phyloP scores from a whole-genome alignment of 1,140 invertebrate genomes.

The Apolygus lucorum region DNA sequence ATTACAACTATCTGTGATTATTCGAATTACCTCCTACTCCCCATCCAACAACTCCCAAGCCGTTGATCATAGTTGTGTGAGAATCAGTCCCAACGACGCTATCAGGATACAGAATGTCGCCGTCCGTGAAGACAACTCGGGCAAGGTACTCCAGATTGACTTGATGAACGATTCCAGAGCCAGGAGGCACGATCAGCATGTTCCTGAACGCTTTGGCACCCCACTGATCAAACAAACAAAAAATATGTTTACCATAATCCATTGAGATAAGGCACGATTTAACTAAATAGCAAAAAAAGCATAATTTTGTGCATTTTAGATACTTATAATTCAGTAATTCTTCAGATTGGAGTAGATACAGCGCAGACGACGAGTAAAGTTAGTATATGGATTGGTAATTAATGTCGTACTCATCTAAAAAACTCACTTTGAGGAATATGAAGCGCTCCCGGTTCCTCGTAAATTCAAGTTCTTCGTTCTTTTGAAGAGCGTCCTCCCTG shows the following conservation, averaged over 20 bases:
- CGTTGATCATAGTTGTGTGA: constrained; percentile 99
- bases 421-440: constrained; percentile 77
- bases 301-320: too few species aligned
- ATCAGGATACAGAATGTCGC: constrained; percentile 75
- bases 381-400: neutral
- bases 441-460: constrained; percentile 94
- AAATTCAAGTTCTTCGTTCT: constrained; percentile 94
- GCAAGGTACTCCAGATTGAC: constrained; percentile 95
- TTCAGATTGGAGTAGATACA: too few species aligned
- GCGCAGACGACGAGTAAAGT: too few species aligned
- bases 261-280: too few species aligned
- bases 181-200: constrained; percentile 95
- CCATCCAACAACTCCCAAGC: constrained; percentile 70
- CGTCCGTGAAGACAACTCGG: constrained; percentile 80
- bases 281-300: too few species aligned
- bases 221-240: constrained; percentile 54
- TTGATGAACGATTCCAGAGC: constrained; percentile 96
- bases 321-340: too few species aligned
- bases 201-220: constrained; percentile 91
- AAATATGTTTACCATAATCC: neutral
- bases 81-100: constrained; percentile 97
- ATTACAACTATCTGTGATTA: too few species aligned
- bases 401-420: too few species aligned
- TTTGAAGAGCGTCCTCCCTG: constrained; percentile 77
- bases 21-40: constrained; percentile 63